Base-by-base conservation (phyloP, 2,888 invertebrate genomes). In the Hemicrepidius hirtus region DNA sequence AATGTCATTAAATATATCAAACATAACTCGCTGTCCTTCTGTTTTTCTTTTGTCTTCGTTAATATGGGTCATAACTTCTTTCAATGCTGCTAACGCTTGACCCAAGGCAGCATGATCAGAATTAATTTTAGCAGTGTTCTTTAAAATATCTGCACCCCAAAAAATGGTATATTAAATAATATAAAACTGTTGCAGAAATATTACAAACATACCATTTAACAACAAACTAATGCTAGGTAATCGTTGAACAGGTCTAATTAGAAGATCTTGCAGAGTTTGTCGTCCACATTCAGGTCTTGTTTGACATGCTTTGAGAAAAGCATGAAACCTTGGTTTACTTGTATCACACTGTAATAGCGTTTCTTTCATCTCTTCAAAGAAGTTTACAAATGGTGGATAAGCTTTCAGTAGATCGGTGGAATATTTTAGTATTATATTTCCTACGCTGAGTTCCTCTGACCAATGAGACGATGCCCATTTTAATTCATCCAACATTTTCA, bases 331-430 rank as follows among this genome's bases (percentile, higher is more conserved):
- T 44, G 97, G 97, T 88, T 97, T 97, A 83, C 92, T 94, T 85
- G 92, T 92, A 89, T 97, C 97, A 89, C 97, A 98, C 84, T 93
- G 92, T 82, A 92, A 90, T 84, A 99, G 91, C 89, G 95, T 95
- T 84, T 97, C 96, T 87, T 97, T 97, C 87, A 97, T 97, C 86
- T 96, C 95, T 87, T 99, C 98, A 87, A 98, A 98, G 88, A 96
- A 98, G 88, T 99, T 99, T 67, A 99, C 95, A 88, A 97, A 99
- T 18, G 98, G 97, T 75, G 98, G 98, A 88, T 99, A 99, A 0
- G 97, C 96, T 87, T 96, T 97, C 78, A 95, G 91, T 84, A 99
- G 89, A 82, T 95, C 96, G 66, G 94, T 93, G 65, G 95, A 94
- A 88, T 95, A 95, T 85, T 94, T 93, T 65, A 96, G 89, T 85